phyloP scores from a whole-genome alignment of 1,140 invertebrate genomes.

The Drosophila arawakana region DNA sequence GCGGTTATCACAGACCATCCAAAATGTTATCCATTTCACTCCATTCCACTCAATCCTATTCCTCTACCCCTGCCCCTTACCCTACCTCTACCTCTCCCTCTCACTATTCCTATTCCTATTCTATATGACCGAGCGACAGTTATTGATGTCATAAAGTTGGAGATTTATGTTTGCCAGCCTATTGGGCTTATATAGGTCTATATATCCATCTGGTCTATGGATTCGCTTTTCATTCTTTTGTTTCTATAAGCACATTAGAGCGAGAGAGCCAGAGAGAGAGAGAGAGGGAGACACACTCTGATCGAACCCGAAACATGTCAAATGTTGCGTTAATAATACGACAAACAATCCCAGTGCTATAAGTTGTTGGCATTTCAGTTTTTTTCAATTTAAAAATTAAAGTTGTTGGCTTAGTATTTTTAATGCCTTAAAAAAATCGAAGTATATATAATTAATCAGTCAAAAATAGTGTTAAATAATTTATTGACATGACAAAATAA shows the following conservation, averaged over 20 bases:
- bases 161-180: slow-evolving; percentile 72
- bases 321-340: slow-evolving; percentile 73
- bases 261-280: slow-evolving; percentile 3
- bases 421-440: no score
- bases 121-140: slow-evolving; percentile 68
- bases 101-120: slow-evolving; percentile 43
- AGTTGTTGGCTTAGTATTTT: no score
- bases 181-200: slow-evolving; percentile 52
- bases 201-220: neutral
- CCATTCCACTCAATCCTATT: no score
- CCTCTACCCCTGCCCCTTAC: no score
- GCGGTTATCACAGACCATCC: slow-evolving; percentile 69
- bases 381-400: neutral
- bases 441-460: no score
- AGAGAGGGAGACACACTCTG: slow-evolving; percentile 28
- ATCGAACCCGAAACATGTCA: slow-evolving; percentile 39
- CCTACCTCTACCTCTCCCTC: slow-evolving; percentile 3
- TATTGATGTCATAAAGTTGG: slow-evolving; percentile 84
- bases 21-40: slow-evolving; percentile 42
- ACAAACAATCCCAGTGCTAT: slow-evolving; percentile 3
- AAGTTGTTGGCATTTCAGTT: neutral
- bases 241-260: slow-evolving; percentile 25
- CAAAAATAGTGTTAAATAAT: no score
- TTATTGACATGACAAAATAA: no score
- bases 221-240: slow-evolving; percentile 32